Base-by-base conservation (phyloP, 1,140 invertebrate species). In the Oryctes rhinoceros region DNA sequence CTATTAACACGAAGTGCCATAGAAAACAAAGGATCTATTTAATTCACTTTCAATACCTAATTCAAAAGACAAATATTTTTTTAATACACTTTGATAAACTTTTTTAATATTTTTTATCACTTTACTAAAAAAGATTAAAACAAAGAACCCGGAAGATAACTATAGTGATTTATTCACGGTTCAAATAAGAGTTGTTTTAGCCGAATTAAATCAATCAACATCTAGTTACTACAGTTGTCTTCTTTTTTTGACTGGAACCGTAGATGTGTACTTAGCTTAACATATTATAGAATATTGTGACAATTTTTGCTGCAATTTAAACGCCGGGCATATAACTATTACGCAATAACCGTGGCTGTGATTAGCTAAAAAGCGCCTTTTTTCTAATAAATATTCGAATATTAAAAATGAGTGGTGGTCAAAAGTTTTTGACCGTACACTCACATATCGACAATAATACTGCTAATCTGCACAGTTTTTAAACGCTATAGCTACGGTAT, bases 1-100 rank as follows among this genome's bases (percentile, higher is more conserved):
- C 39, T 44, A 44, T 44, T 44, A 44, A 44, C 39, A 44, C 53
- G 53, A 62, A 5, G 53, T 5, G 53, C 53, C 53, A 62, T 62
- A 62, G 1, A 62, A 11, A 18, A 62, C 15, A 15, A 62, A 62
- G 9, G 5, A 15, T 62, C 5, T 15, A 62, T 62, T 18, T 15
- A 15, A 62, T 62, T 62, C 15, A 20, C 39, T 44, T 44, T 62
- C 53, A 62, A 62, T 62, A 67, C 24, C n/a, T 20, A 67, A 67
- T 67, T 67, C 65, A 67, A 67, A 67, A 67, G 65, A 67, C 65
- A 67, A 67, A 67, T 67, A 67, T 67, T 67, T 53, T 48, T 65
- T 67, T 67, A 67, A 18, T 20, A 67, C 11, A 67, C 65, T 24
- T 62, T 62, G 20, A 62, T 18, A n/a, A 18, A 18, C 20, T 62